A percentile compares a stretch with the other conserved stretches of the same genome.
Evolutionary conservation across 2,113 vertebrate species (phyloP).

Genomic region (Narcine bancroftii): DNA sequence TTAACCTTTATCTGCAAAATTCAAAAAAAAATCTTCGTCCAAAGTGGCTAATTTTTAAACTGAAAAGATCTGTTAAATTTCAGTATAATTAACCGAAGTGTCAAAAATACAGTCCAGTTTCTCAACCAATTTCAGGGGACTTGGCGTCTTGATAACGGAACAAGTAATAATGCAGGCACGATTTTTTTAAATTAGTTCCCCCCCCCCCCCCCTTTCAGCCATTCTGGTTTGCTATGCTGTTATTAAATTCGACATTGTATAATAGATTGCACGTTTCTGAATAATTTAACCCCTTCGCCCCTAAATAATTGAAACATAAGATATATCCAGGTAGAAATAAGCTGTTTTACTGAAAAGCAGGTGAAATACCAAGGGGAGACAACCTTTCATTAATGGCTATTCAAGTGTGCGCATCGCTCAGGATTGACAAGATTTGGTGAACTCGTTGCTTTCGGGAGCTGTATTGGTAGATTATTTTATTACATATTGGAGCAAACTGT

Average conservation of each 20-base stretch:
- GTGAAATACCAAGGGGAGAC: not conserved
- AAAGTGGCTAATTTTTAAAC: slow-evolving; percentile 33
- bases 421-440: not conserved
- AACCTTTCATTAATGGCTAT: not conserved
- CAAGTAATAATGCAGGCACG: slow-evolving; percentile 31
- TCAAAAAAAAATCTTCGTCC: slow-evolving; percentile 23
- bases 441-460: too few relatives aligned
- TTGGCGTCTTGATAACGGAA: slow-evolving; percentile 23
- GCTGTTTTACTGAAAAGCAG: not conserved
- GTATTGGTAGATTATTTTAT: too few relatives aligned
- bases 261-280: slow-evolving; percentile 33
- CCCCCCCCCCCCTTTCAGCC: slow-evolving; percentile 14
- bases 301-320: not conserved
- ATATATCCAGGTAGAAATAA: not conserved
- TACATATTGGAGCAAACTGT: not conserved
- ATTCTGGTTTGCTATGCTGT: slow-evolving; percentile 26
- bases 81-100: slow-evolving; percentile 46
- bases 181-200: slow-evolving; percentile 18
- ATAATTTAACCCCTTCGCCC: slow-evolving; percentile 25
- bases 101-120: slow-evolving; percentile 46
- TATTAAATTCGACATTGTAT: slow-evolving; percentile 31
- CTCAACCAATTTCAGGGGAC: slow-evolving; percentile 37
- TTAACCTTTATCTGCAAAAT: slow-evolving; percentile 40
- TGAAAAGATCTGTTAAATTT: slow-evolving; percentile 43
- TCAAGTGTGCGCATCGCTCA: not conserved